Conservation (phyloP, 92 coral and sea anemone genomes). For the Pocillopora grandis region DNA sequence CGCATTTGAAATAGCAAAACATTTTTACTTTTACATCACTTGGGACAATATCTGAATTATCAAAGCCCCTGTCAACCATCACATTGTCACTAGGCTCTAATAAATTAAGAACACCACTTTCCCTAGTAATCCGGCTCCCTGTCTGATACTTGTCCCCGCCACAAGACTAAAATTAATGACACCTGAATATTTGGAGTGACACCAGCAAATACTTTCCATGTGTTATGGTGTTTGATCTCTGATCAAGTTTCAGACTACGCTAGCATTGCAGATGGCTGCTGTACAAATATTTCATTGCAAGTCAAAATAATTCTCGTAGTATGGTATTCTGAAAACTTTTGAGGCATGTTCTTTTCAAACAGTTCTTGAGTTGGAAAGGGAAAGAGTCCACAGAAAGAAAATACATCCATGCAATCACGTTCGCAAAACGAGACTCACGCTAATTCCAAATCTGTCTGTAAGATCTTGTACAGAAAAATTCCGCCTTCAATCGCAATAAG, state of each 20-base stretch:
- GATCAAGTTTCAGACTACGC: constrained; percentile 64
- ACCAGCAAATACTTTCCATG: constrained; percentile 52
- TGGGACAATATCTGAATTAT: too few species aligned
- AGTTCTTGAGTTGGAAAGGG: constrained; percentile 59
- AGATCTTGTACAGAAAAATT: constrained; percentile 52
- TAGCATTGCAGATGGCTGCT: constrained; percentile 59
- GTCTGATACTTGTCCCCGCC: too few species aligned
- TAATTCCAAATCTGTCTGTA: constrained; percentile 52
- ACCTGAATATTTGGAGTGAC: too few species aligned
- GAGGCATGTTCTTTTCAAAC: constrained; percentile 52
- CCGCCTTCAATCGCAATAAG: constrained; percentile 57
- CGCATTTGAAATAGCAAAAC: constrained; percentile 14
- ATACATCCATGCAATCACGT: constrained; percentile 60
- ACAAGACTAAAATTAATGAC: too few species aligned
- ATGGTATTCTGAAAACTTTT: constrained; percentile 48
- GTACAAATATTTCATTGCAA: constrained; percentile 54
- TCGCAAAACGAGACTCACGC: constrained; percentile 40
- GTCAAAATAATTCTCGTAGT: constrained; percentile 58
- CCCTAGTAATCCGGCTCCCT: too few species aligned
- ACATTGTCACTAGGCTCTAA: too few species aligned
- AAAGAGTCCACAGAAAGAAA: constrained; percentile 43
- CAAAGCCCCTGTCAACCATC: too few species aligned
- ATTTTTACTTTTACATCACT: too few species aligned
- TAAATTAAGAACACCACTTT: too few species aligned
- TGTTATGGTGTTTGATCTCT: constrained; percentile 52